These are phyloP conservation scores for Indri indri DNA, from an alignment of 2,113 vertebrate species.

Conservation along the genomic window DNA sequence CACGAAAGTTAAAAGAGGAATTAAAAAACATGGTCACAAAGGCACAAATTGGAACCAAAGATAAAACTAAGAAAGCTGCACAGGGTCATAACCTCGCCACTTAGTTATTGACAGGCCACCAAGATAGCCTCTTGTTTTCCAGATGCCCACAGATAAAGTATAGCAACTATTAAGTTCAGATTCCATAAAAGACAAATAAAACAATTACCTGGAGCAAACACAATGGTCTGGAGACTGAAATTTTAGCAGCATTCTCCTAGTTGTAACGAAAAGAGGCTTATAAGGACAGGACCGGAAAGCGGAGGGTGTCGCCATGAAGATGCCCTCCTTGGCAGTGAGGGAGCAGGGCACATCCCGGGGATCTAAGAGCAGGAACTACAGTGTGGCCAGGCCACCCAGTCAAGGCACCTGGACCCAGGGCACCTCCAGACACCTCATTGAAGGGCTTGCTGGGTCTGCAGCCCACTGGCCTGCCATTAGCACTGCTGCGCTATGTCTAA, in stretches of 20 bases:
- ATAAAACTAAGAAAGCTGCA: not conserved
- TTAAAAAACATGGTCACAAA: not conserved
- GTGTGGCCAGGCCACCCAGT: not conserved
- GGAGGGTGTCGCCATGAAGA: not conserved
- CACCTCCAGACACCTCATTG: not conserved
- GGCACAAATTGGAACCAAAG: not conserved
- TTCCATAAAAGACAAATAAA: not conserved
- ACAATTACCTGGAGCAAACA: not conserved
- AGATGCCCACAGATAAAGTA: not conserved
- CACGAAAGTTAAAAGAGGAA: not conserved
- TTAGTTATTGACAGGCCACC: not conserved
- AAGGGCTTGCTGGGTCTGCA: not conserved
- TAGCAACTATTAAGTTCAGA: not conserved
- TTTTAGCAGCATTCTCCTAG: not conserved
- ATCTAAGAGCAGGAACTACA: not conserved
- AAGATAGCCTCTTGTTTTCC: not conserved
- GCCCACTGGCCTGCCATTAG: not conserved
- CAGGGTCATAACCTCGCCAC: accelerated
- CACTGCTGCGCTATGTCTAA: too few species aligned
- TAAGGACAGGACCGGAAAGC: not conserved
- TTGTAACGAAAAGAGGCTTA: not conserved
- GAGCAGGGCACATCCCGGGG: not conserved
- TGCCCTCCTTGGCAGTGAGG: not conserved
- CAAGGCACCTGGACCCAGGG: accelerated
- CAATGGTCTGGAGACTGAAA: not conserved